Evolutionary conservation across 2,888 invertebrate genomes (phyloP).

Genomic region (Drosophila barbarae): DNA sequence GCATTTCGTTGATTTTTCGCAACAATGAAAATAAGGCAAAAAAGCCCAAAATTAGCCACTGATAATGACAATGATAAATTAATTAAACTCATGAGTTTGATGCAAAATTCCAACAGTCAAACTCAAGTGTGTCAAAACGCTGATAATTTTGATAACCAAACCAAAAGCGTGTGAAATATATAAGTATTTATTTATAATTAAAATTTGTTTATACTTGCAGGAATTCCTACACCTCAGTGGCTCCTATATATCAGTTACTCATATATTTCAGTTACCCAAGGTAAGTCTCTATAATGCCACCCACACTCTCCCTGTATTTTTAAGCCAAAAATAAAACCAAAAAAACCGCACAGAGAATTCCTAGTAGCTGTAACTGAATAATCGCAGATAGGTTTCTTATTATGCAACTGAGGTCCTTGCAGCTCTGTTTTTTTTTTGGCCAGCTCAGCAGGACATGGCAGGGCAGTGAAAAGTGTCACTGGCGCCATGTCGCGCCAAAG

Average conservation of each 20-base stretch:
- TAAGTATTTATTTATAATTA: neutral
- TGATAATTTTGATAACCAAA: constrained; percentile 15
- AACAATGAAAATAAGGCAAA: constrained; percentile 30
- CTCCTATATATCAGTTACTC: neutral
- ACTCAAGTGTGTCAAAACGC: constrained; percentile 10
- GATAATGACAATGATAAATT: constrained; percentile 61
- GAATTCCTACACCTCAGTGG: neutral
- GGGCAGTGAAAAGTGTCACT: constrained; percentile 33
- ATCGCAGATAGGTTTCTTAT: constrained; percentile 30
- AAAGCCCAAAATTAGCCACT: constrained; percentile 45
- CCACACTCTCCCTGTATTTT: constrained; percentile 4
- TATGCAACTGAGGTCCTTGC: constrained; percentile 16
- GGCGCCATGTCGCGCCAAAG: constrained; percentile 64
- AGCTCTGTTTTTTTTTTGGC: constrained; percentile 48
- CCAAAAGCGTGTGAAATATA: neutral
- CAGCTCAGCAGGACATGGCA: constrained; percentile 61
- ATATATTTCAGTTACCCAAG: neutral
- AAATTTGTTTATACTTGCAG: neutral
- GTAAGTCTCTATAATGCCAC: constrained; percentile 10
- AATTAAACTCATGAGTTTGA: constrained; percentile 21
- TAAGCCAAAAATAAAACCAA: neutral
- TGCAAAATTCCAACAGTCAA: constrained; percentile 23
- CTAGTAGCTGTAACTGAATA: constrained; percentile 33
- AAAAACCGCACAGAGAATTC: constrained; percentile 26
- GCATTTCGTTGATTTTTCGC: constrained; percentile 3